A percentile compares a stretch with the other conserved stretches of the same genome.
Evolutionary conservation across 1,140 invertebrate species (phyloP).

Genomic region (Tetranychus urticae): DNA sequence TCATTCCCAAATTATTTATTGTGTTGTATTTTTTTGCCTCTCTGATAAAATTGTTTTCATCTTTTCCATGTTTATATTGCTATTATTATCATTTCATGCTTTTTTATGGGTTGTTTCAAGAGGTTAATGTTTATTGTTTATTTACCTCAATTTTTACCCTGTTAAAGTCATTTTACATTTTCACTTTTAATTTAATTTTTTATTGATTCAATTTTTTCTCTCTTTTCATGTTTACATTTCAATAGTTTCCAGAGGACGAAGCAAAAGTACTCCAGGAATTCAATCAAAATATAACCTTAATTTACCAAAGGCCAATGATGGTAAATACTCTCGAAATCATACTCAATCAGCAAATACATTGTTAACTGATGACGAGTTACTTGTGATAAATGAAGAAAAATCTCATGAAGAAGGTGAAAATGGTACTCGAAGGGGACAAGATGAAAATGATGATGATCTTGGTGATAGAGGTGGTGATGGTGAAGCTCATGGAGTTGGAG

Average conservation of each 20-base stretch:
- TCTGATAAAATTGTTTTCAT: no score
- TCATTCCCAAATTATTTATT: no score
- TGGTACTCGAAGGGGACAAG: background rate
- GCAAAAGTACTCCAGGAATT: slow-evolving; percentile 77
- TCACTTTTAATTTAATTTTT: no score
- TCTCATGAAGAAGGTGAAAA: background rate
- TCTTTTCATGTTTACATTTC: no score
- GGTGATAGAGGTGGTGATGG: background rate
- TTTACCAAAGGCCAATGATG: background rate
- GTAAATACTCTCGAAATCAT: background rate
- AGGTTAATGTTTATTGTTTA: no score
- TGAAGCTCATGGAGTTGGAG: background rate
- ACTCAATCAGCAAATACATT: background rate
- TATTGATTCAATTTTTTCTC: no score
- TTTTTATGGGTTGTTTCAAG: no score
- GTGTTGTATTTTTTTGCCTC: no score
- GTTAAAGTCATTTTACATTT: no score
- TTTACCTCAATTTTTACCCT: no score
- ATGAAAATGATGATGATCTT: background rate
- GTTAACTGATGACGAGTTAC: background rate
- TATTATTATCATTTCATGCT: no score
- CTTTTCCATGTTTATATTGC: no score
- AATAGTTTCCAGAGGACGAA: slow-evolving; percentile 69
- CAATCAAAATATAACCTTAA: background rate
- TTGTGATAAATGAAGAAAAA: background rate